phyloP scores from a whole-genome alignment of 1,140 invertebrate genomes.

The Helicoverpa zea region DNA sequence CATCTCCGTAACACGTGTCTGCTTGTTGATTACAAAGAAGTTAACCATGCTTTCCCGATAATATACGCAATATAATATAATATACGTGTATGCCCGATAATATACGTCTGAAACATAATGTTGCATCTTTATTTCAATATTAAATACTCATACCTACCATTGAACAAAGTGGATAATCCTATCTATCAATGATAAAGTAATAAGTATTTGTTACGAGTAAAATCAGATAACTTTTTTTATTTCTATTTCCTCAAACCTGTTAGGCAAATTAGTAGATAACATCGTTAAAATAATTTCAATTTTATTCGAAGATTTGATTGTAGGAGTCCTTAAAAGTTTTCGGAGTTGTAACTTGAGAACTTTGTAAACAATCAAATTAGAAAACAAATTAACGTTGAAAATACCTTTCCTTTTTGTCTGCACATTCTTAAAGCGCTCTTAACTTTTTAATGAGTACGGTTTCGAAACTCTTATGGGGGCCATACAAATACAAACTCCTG shows the following conservation, averaged over 20 bases:
- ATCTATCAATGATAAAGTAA: not conserved
- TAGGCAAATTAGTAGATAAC: constrained; percentile 3
- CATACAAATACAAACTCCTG: not conserved
- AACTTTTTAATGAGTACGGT: constrained; percentile 20
- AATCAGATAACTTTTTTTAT: not conserved
- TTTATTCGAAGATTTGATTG: not conserved
- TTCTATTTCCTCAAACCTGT: constrained; percentile 3
- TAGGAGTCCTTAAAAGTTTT: not conserved
- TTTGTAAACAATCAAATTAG: constrained; percentile 18
- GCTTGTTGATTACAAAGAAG: not conserved
- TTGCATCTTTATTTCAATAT: not conserved
- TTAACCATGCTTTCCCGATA: not conserved
- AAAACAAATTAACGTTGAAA: constrained; percentile 15
- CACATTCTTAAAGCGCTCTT: not conserved
- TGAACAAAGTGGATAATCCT: not conserved
- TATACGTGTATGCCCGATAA: not conserved
- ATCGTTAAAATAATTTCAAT: not conserved
- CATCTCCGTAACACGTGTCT: constrained; percentile 23
- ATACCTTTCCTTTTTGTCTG: not conserved
- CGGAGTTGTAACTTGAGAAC: not conserved
- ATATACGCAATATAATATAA: no score
- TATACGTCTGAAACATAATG: not conserved
- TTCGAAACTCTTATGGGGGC: not conserved
- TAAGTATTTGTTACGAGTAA: not conserved
- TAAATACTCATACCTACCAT: not conserved